Evolutionary conservation across 2,797 vertebrate genomes (phyloP), one percentile per base, ranked within the genome.

Genomic region (Microctenopoma lineatum): DNA sequence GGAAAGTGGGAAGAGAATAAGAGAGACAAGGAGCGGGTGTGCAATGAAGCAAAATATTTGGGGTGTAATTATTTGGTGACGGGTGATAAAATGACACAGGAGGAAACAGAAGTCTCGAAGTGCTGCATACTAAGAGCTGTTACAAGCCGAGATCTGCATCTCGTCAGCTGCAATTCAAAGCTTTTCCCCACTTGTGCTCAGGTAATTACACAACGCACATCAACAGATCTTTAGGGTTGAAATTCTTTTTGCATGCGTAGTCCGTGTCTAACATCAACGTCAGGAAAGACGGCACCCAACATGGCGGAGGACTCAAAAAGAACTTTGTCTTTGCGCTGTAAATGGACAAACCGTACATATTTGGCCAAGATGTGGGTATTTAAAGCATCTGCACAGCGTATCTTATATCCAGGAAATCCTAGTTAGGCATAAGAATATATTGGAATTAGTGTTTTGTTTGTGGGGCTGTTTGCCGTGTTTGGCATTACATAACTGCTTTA

Each of bases 21-120:
- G 51, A 59, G 75, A 75, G 59, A 57, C 8, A 51, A 21, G 21
- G 41, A 67, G 48, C 7, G 26, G 51, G 32, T 29, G 80, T 59
- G 73, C 76, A 44, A 46, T 10, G 2, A 69, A 80, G 84, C 82
- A 59, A 73, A 84, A 41, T 78, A 65, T 81, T 42, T 2, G 14
- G 39, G 58, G 51, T 66, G 67, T 87, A 86, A 89, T 88, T 87
- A 87, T 75, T 80, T 21, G 3, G 29, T 62, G 85, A 81, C 65
- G 66, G 70, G 77, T 48, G 73, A 86, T 80, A 84, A 84, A 84
- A 78, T 62, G 80, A 81, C 81, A 85, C 64, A 7, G 45, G 58
- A 59, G 72, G 61, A 75, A 79, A 63, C 65, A 68, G 38, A 64
- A 68, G 62, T 66, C 10, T 36, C 7, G 52, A 36, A 69, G 60